A percentile compares a stretch with the other conserved stretches of the same genome.
phyloP scores from a whole-genome alignment of 2,888 invertebrate species.

The Drosophila parthenogenetica region DNA sequence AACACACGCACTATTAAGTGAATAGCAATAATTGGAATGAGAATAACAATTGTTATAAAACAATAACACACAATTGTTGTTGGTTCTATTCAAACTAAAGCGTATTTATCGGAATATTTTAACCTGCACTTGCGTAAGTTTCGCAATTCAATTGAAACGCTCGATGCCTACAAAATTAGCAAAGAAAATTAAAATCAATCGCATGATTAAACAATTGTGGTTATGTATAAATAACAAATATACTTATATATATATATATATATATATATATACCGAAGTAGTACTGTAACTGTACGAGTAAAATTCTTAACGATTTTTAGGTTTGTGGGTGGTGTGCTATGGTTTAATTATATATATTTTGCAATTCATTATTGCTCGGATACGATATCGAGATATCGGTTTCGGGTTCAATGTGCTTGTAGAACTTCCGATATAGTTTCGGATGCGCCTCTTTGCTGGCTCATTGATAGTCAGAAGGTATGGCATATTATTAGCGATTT shows the following conservation, averaged over 20 bases:
- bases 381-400: slow-evolving; percentile 1
- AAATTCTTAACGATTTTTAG: slow-evolving; percentile 22
- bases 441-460: slow-evolving; percentile 40
- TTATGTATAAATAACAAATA: background rate
- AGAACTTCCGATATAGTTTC: slow-evolving; percentile 65
- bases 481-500: slow-evolving; percentile 68
- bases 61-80: slow-evolving; percentile 10
- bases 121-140: slow-evolving; percentile 52
- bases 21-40: slow-evolving; percentile 14
- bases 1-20: slow-evolving; percentile 24
- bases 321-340: slow-evolving; percentile 64
- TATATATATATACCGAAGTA: background rate
- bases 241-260: background rate
- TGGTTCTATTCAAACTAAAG: slow-evolving; percentile 13
- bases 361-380: background rate
- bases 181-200: slow-evolving; percentile 23
- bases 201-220: too few relatives aligned
- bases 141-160: slow-evolving; percentile 67
- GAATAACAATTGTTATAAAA: slow-evolving; percentile 15
- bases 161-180: slow-evolving; percentile 45
- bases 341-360: slow-evolving; percentile 1
- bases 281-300: background rate
- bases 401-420: slow-evolving; percentile 63
- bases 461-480: slow-evolving; percentile 65
- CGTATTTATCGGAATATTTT: slow-evolving; percentile 33